Conservation (phyloP, 2,888 invertebrate genomes). For the Quadroppia sp. region DNA sequence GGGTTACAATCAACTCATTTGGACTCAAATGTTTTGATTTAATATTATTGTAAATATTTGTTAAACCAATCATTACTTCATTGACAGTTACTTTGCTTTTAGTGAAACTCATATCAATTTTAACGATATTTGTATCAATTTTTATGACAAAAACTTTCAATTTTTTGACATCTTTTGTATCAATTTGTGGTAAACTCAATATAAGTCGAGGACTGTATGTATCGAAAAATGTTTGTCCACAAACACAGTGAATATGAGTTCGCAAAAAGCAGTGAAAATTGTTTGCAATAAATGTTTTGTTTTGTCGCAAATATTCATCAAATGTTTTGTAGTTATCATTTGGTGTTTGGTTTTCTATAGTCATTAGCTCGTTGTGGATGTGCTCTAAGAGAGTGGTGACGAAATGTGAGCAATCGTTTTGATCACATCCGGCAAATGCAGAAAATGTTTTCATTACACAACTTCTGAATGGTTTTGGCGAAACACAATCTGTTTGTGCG, state of each 20-base stretch:
- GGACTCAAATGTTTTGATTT: too few species aligned
- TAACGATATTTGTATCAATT: too few species aligned
- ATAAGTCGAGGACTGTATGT: neutral
- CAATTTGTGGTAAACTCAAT: neutral
- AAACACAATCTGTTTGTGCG: neutral
- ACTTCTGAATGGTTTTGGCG: neutral
- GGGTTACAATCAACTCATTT: too few species aligned
- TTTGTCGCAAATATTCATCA: neutral
- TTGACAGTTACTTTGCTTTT: too few species aligned
- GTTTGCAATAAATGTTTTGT: neutral
- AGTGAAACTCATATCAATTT: too few species aligned
- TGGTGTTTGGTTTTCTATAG: neutral
- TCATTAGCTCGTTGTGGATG: neutral
- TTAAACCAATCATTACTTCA: too few species aligned
- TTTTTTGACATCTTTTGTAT: too few species aligned
- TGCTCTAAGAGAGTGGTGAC: neutral
- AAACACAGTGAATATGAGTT: neutral
- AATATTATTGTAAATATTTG: too few species aligned
- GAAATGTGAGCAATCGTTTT: neutral
- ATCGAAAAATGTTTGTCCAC: neutral
- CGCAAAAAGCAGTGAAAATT: neutral
- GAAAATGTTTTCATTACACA: neutral
- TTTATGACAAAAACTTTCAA: too few species aligned
- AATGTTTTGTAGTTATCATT: neutral
- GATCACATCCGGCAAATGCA: neutral